Conservation (phyloP, 2,113 vertebrate species). For the Heterotis niloticus region DNA sequence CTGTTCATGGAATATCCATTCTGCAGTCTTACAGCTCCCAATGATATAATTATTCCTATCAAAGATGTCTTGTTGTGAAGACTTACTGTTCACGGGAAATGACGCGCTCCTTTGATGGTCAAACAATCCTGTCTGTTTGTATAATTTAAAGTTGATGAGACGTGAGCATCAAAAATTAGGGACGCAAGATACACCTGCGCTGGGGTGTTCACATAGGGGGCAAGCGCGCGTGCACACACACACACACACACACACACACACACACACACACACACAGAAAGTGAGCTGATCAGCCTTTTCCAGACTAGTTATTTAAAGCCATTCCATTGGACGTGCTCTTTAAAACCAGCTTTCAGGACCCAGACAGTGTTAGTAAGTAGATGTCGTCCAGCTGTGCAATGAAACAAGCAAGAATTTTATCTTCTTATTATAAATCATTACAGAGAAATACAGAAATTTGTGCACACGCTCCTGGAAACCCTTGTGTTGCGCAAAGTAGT, state of each 20-base stretch:
- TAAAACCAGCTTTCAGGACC: too few relatives aligned
- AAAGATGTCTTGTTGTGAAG: constrained; percentile 22
- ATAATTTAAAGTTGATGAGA: constrained; percentile 48
- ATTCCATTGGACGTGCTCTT: too few relatives aligned
- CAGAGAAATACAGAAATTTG: too few relatives aligned
- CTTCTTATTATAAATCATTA: too few relatives aligned
- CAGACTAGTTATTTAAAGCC: too few relatives aligned
- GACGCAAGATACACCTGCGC: neutral
- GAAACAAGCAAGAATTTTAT: too few relatives aligned
- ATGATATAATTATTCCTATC: constrained; percentile 17
- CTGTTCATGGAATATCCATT: constrained; percentile 10
- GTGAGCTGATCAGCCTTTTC: neutral
- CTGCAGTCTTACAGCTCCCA: constrained; percentile 1
- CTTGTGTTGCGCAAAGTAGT: too few relatives aligned
- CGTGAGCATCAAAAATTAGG: constrained; percentile 6
- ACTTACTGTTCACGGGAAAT: constrained; percentile 35
- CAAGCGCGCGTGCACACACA: neutral
- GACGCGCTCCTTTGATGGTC: constrained; percentile 16
- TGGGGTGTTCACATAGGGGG: neutral
- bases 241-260: neutral
- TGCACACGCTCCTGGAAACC: too few relatives aligned
- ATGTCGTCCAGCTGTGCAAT: too few relatives aligned
- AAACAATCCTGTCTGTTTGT: constrained; percentile 38
- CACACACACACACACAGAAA: neutral
- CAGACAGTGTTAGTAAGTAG: too few relatives aligned